These are phyloP conservation scores for Amphilophus citrinellus DNA, from an alignment of 2,113 vertebrate genomes.

Conservation along the genomic window DNA sequence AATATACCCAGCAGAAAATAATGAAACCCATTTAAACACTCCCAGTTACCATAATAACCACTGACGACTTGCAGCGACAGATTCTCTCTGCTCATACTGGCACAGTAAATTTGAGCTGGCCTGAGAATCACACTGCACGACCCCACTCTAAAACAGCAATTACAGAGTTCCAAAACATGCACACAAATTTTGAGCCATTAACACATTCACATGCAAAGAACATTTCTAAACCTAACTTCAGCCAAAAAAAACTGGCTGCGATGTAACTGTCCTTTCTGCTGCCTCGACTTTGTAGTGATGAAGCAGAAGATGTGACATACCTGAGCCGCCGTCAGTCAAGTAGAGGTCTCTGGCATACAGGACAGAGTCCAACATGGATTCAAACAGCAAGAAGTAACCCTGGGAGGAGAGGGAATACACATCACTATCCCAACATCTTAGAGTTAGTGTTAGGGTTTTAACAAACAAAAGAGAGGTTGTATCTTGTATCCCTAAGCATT, in stretches of 20 bases:
- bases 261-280: background rate
- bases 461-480: background rate
- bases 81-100: background rate
- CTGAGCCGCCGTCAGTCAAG: constrained; percentile 89
- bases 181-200: background rate
- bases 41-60: background rate
- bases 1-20: background rate
- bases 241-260: background rate
- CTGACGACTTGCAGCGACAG: background rate
- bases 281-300: background rate
- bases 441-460: background rate
- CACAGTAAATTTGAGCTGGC: background rate
- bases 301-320: constrained; percentile 78
- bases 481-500: background rate
- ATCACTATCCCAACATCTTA: background rate
- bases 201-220: background rate
- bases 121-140: background rate
- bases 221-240: background rate
- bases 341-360: constrained; percentile 92
- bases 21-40: background rate
- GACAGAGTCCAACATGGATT: constrained; percentile 98
- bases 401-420: constrained; percentile 59
- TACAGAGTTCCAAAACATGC: background rate
- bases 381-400: constrained; percentile 98
- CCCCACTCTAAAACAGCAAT: background rate